Conservation (phyloP, 1,140 invertebrate species). For the Zophobas atratus region DNA sequence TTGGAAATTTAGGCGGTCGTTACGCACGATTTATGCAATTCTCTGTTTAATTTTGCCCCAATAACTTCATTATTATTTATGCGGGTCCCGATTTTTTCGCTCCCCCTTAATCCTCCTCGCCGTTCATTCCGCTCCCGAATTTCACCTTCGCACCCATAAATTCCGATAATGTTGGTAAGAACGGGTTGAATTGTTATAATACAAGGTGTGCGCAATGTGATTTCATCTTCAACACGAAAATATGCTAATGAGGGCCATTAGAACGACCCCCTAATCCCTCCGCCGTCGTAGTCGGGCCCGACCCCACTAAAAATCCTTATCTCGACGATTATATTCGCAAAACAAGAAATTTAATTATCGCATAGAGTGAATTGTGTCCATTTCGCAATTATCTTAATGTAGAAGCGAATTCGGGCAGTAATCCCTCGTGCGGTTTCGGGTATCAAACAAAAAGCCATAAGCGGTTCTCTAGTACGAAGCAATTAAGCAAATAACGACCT, state of each 20-base stretch:
- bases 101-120: background rate
- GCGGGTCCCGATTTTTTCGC: slow-evolving; percentile 2
- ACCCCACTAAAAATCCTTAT: slow-evolving; percentile 23
- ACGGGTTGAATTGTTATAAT: slow-evolving; percentile 42
- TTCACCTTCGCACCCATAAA: slow-evolving; percentile 30
- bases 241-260: slow-evolving; percentile 31
- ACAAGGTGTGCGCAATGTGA: slow-evolving; percentile 36
- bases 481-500: slow-evolving; percentile 49
- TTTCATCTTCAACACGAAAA: slow-evolving; percentile 40
- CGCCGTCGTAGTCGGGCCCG: background rate
- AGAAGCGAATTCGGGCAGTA: slow-evolving; percentile 42
- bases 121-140: slow-evolving; percentile 13
- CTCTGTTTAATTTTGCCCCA: no score
- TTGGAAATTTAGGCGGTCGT: no score
- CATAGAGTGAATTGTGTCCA: slow-evolving; percentile 44
- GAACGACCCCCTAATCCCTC: slow-evolving; percentile 20
- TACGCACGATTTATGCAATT: no score
- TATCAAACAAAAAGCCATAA: slow-evolving; percentile 49
- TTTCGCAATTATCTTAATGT: slow-evolving; percentile 48
- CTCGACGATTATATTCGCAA: slow-evolving; percentile 30
- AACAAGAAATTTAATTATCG: slow-evolving; percentile 42
- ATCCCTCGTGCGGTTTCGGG: slow-evolving; percentile 46
- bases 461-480: slow-evolving; percentile 41
- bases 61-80: slow-evolving; percentile 19
- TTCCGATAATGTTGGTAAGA: slow-evolving; percentile 23